Percentiles rank a stretch among this genome's conserved stretches.
Conservation (phyloP, 2,888 invertebrate species). For the Dryococelus australis region DNA sequence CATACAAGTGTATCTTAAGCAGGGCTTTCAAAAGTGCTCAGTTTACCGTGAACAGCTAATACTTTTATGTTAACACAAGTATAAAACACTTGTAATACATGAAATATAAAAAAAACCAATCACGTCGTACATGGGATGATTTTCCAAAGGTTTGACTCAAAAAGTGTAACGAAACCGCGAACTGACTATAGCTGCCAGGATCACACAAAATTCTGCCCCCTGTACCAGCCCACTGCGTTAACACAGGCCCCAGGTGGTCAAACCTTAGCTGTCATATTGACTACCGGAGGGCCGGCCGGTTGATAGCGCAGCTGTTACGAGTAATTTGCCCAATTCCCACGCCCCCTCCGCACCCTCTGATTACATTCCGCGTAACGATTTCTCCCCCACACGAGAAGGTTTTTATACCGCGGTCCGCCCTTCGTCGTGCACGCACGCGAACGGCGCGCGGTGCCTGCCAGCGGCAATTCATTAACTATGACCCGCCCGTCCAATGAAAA, state of each 20-base stretch:
- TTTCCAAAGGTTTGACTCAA: too few species aligned
- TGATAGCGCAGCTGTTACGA: slow-evolving; percentile 25
- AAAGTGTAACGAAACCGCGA: too few species aligned
- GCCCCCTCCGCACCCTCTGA: not conserved
- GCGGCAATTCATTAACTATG: slow-evolving; percentile 1
- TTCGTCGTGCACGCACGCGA: not conserved
- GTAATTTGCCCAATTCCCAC: slow-evolving; percentile 24
- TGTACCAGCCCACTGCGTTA: not conserved
- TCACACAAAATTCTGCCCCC: not conserved
- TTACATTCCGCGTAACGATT: not conserved
- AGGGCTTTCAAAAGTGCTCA: too few species aligned
- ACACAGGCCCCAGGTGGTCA: not conserved
- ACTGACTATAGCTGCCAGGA: not conserved
- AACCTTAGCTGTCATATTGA: slow-evolving; percentile 8
- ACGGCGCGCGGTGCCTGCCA: not conserved
- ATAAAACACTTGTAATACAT: too few species aligned
- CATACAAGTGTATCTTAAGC: too few species aligned
- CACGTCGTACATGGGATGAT: too few species aligned
- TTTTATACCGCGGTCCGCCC: not conserved
- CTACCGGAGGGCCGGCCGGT: not conserved
- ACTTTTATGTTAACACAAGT: too few species aligned
- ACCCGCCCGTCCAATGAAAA: not conserved
- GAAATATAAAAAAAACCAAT: too few species aligned
- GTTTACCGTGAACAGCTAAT: too few species aligned
- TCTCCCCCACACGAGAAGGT: not conserved